These are phyloP conservation scores for Eulemur rubriventer DNA, from an alignment of 2,797 vertebrate genomes.

Conservation along the genomic window DNA sequence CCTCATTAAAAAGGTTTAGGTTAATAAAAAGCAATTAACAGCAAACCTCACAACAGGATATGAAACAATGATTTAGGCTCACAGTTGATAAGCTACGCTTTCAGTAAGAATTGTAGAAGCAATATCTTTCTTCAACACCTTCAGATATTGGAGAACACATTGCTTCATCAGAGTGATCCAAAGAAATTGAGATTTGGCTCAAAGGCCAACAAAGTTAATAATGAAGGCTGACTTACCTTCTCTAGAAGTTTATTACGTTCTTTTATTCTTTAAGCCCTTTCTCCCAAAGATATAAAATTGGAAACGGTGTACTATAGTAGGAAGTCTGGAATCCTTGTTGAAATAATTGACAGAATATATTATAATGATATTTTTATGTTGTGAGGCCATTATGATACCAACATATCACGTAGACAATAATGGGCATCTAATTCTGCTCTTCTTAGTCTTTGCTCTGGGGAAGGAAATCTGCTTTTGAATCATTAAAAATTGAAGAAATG, in stretches of 20 bases:
- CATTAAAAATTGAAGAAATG: slow-evolving; percentile 47
- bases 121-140: slow-evolving; percentile 37
- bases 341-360: slow-evolving; percentile 51
- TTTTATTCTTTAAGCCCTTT: slow-evolving; percentile 51
- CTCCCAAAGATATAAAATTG: slow-evolving; percentile 13
- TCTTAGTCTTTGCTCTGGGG: slow-evolving; percentile 1
- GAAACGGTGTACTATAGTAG: not conserved
- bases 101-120: slow-evolving; percentile 30
- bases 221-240: slow-evolving; percentile 55
- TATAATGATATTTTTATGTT: slow-evolving; percentile 26
- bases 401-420: slow-evolving; percentile 37
- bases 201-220: slow-evolving; percentile 63
- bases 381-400: slow-evolving; percentile 14
- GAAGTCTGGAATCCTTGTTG: slow-evolving; percentile 48
- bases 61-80: not conserved
- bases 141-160: slow-evolving; percentile 17
- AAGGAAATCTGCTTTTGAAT: slow-evolving; percentile 49
- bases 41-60: not conserved
- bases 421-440: slow-evolving; percentile 14
- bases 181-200: slow-evolving; percentile 55
- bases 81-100: not conserved
- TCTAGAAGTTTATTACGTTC: slow-evolving; percentile 57
- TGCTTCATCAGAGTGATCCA: slow-evolving; percentile 25
- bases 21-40: not conserved
- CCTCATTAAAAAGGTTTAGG: not conserved